Percentiles rank a stretch among this genome's conserved stretches.
phyloP scores from a whole-genome alignment of 1,140 invertebrate genomes.

The Rhizoglyphus robini region DNA sequence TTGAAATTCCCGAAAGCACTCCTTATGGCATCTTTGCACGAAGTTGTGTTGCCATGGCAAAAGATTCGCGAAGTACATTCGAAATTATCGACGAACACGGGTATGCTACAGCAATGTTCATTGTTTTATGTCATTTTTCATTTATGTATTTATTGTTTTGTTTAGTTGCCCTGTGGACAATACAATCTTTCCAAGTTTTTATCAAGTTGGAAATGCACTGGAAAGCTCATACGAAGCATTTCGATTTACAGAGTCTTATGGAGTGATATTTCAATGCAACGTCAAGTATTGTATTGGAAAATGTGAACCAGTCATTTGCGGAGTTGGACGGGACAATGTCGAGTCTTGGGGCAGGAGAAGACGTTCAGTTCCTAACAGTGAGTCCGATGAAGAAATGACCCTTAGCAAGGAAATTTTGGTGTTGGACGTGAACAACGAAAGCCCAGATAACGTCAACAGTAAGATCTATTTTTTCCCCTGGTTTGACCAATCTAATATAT shows the following conservation, averaged over 20 bases:
- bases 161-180: slow-evolving; percentile 76
- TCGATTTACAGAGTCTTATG: slow-evolving; percentile 86
- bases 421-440: slow-evolving; percentile 48
- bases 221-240: slow-evolving; percentile 87
- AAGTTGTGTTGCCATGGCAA: slow-evolving; percentile 89
- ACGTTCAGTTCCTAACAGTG: slow-evolving; percentile 37
- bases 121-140: background rate
- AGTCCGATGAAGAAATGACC: slow-evolving; percentile 63
- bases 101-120: slow-evolving; percentile 35
- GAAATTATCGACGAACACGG: slow-evolving; percentile 89
- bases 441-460: slow-evolving; percentile 30
- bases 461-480: too few relatives aligned
- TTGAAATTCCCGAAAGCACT: slow-evolving; percentile 88
- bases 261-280: slow-evolving; percentile 92
- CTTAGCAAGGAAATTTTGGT: slow-evolving; percentile 84
- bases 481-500: too few relatives aligned
- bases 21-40: slow-evolving; percentile 89
- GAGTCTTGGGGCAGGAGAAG: slow-evolving; percentile 76
- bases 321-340: slow-evolving; percentile 63
- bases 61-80: slow-evolving; percentile 87
- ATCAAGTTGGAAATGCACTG: slow-evolving; percentile 62
- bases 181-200: slow-evolving; percentile 63
- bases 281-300: slow-evolving; percentile 89
- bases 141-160: slow-evolving; percentile 19
- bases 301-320: slow-evolving; percentile 68